Evolutionary conservation across 2,888 invertebrate species (phyloP).

Genomic region (Agonopterix alstromeriana): DNA sequence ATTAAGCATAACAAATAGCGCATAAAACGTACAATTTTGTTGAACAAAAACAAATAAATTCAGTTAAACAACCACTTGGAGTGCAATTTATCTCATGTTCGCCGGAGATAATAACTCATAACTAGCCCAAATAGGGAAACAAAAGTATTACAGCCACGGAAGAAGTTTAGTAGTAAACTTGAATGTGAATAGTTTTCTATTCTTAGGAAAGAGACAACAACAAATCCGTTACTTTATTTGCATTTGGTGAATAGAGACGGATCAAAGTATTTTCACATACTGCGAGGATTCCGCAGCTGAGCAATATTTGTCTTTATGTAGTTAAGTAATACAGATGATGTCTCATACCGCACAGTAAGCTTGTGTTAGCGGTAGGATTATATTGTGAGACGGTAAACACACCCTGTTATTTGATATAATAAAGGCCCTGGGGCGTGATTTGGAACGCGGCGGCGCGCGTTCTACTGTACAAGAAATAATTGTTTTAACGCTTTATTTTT

Average conservation of each 20-base stretch:
- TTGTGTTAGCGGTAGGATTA: conserved; percentile 28
- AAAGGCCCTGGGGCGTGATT: conserved; percentile 30
- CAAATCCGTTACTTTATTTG: background rate
- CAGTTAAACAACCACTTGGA: conserved; percentile 42
- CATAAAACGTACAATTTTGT: conserved; percentile 48
- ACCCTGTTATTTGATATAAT: conserved; percentile 30
- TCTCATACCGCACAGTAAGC: conserved; percentile 9
- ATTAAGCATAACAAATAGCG: conserved; percentile 14
- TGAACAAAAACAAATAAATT: conserved; percentile 61
- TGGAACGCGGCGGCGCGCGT: conserved; percentile 21
- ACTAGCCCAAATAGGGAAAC: conserved; percentile 34
- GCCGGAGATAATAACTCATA: conserved; percentile 40
- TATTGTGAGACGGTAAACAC: conserved; percentile 25
- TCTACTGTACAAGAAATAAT: conserved; percentile 6
- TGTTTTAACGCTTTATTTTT: conserved; percentile 6
- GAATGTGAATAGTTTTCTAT: conserved; percentile 27
- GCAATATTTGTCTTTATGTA: conserved; percentile 3
- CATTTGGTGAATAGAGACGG: background rate
- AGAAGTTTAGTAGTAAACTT: conserved; percentile 25
- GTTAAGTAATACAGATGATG: conserved; percentile 6
- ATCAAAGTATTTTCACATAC: background rate
- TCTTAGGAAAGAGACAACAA: conserved; percentile 5
- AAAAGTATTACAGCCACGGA: conserved; percentile 20
- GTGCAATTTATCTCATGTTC: conserved; percentile 43
- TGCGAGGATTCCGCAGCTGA: background rate